Evolutionary conservation across 2,113 vertebrate genomes (phyloP), one percentile per base, ranked within the genome.

Genomic region (Paracanthobrama guichenoti): DNA sequence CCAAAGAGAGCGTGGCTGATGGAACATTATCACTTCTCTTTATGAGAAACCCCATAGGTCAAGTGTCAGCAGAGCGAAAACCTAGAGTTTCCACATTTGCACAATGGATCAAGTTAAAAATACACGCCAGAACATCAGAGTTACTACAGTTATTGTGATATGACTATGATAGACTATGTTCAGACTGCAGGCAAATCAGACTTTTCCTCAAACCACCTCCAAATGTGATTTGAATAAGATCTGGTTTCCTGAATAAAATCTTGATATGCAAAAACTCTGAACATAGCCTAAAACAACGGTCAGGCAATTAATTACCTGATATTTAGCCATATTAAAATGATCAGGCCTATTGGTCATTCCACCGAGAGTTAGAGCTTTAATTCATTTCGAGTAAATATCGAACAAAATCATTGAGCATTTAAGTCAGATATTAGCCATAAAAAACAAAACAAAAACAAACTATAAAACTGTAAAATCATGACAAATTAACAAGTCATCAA

Each of bases 11-110:
- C 12, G 31, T 35, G 62, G 72, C 46, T 53, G 44, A 75, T 24
- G 24, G 24, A 53, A 31, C 26, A 31, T 75, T 53, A 50, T 75
- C 72, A 75, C 44, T 75, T 28, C 72, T 28, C 72, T 75, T 75
- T 31, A 75, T 1, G 72, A 75, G 72, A 75, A 75, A 75, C 14
- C 24, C 1, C 24, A 24, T 3, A 42, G 42, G 69, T 72, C 24
- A 72, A 46, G 13, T 42, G 35, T 73, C n/a, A 48, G 12, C 42
- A 31, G 46, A 53, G 24, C 11, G 14, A 75, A 75, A 75, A 53
- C 44, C 72, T 28, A 75, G 72, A 16, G n/a, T 22, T 69, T 12
- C 18, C 18, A 22, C n/a, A 4, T 42, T 69, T 69, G 9, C 16
- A 67, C 7, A 10, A 22, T 39, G 31, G 8, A 39, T 39, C 9